Base-by-base conservation (phyloP, 2,113 vertebrate genomes). In the Protomyctophum bolini region DNA sequence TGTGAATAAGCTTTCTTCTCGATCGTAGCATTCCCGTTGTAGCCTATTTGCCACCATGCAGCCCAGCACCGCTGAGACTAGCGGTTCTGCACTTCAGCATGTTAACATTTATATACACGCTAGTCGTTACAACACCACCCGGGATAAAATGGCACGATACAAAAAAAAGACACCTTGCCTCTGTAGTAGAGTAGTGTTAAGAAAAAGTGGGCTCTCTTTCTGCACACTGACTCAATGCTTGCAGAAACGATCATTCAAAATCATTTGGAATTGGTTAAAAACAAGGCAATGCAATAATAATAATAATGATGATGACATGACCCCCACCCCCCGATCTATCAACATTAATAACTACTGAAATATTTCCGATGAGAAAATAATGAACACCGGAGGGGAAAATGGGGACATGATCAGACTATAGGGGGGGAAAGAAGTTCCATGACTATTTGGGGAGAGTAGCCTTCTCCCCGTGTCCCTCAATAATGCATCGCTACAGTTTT, bases 401-500 rank as follows among this genome's bases (percentile, higher is more conserved):
- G 33, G 59, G 41, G 67, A 49, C 54, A 60, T 73, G 64, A 77
- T 21, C 21, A 21, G 80, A 41, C 76, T 78, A 83, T 85, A 41
- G 33, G 78, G 14, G 72, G 89, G 89, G 86, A 88, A 84, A 88
- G 86, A 90, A 90, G 89, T 91, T 89, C 87, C 85, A 81, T 75
- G 76, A 79, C 83, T 68, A 84, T 77, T 28, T 70, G 81, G 72
- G 75, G 82, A 79, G 84, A 4, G 29, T 66, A 58, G 71, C 82
- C 21, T 21, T 75, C 83, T 79, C 83, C 81, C 80, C 86, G 58
- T 57, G 84, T 79, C 78, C 68, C 80, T 86, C 74, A 84, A 83
- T 85, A 73, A 84, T 83, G 80, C 71, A 79, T 85, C 86, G 76
- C 80, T 75, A 49, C 61, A 72, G 82, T 85, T 86, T 85, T 86